A percentile compares a stretch with the other conserved stretches of the same genome.
Evolutionary conservation across 2,888 invertebrate species (phyloP).

Genomic region (Coenonympha glycerion): DNA sequence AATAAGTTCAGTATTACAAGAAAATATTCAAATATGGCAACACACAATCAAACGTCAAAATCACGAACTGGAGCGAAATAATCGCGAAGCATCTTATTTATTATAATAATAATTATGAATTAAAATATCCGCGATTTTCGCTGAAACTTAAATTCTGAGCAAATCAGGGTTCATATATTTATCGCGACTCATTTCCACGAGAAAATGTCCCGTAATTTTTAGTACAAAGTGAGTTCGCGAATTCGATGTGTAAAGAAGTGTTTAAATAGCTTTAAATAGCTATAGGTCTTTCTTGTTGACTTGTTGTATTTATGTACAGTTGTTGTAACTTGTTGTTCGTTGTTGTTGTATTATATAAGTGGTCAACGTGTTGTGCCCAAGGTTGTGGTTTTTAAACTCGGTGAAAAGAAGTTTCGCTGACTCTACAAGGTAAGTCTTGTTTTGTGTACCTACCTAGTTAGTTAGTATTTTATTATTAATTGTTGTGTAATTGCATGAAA

Average conservation of each 20-base stretch:
- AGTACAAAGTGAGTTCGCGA: not conserved
- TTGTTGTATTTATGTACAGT: constrained; percentile 18
- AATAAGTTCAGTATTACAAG: not conserved
- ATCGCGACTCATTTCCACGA: not conserved
- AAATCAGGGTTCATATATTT: constrained; percentile 1
- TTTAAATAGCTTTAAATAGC: too few species aligned
- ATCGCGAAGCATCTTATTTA: constrained; percentile 44
- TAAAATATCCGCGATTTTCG: constrained; percentile 47
- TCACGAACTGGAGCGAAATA: constrained; percentile 61
- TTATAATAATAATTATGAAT: constrained; percentile 64
- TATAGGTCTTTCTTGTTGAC: constrained; percentile 11
- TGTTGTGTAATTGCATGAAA: too few species aligned
- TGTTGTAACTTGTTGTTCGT: constrained; percentile 34
- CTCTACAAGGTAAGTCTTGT: constrained; percentile 53
- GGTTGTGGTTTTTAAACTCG: constrained; percentile 60
- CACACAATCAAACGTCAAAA: constrained; percentile 52
- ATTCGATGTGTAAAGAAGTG: constrained; percentile 7
- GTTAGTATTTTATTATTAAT: too few species aligned
- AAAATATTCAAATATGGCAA: constrained; percentile 32
- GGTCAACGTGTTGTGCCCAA: constrained; percentile 40
- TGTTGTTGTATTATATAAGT: constrained; percentile 31
- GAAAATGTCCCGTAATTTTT: constrained; percentile 2
- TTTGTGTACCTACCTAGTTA: not conserved
- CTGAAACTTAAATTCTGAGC: constrained; percentile 27
- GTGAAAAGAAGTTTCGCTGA: constrained; percentile 51